Conservation (phyloP, 2,888 invertebrate genomes). For the Eugnorisma glareosa region DNA sequence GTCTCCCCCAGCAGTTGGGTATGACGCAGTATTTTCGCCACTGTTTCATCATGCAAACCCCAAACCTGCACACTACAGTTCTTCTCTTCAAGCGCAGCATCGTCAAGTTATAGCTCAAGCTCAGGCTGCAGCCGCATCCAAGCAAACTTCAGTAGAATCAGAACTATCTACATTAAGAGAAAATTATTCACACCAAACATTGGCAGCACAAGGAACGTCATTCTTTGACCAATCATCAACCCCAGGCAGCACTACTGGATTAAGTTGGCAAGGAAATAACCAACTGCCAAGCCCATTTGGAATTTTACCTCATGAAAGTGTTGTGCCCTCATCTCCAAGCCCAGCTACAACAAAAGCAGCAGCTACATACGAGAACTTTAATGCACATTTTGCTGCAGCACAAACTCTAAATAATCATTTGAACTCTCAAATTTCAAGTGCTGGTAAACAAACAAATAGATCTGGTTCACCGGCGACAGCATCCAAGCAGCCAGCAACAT, state of each 20-base stretch:
- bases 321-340: conserved; percentile 92
- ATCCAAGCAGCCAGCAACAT: conserved; percentile 89
- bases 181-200: conserved; percentile 91
- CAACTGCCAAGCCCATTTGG: conserved; percentile 94
- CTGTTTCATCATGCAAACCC: conserved; percentile 95
- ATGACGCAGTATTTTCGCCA: conserved; percentile 95
- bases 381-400: conserved; percentile 92
- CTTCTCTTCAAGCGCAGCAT: conserved; percentile 92
- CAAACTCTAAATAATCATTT: conserved; percentile 92
- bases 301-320: conserved; percentile 94
- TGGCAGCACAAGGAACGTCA: conserved; percentile 90
- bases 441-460: conserved; percentile 90
- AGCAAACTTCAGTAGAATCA: conserved; percentile 90
- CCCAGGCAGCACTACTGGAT: conserved; percentile 86
- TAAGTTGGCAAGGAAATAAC: conserved; percentile 94
- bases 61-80: conserved; percentile 94
- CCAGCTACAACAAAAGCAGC: conserved; percentile 91
- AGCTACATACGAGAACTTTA: conserved; percentile 92
- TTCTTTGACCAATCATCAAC: conserved; percentile 93
- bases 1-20: conserved; percentile 94
- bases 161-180: conserved; percentile 91
- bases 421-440: conserved; percentile 91
- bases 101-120: conserved; percentile 92
- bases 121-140: conserved; percentile 90
- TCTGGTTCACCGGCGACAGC: conserved; percentile 90